Evolutionary conservation across 2,113 vertebrate species (phyloP).

Genomic region (Callionymus lyra): DNA sequence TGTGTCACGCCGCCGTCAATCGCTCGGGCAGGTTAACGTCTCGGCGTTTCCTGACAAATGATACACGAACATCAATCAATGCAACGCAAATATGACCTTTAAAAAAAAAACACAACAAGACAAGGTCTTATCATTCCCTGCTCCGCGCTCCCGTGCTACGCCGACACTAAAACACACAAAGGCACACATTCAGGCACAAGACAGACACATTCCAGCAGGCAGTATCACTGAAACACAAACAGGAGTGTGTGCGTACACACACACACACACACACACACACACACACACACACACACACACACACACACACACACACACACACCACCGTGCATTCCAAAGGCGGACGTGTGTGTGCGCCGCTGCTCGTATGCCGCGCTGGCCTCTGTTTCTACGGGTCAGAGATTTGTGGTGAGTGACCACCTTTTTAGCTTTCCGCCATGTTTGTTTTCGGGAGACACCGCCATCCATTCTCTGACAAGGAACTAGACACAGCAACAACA

Average conservation of each 20-base stretch:
- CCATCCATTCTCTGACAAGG: conserved; percentile 66
- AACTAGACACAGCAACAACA: conserved; percentile 61
- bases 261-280: too few species aligned
- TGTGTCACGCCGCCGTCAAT: conserved; percentile 41
- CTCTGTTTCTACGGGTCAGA: conserved; percentile 56
- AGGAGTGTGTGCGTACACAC: conserved; percentile 51
- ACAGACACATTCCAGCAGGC: conserved; percentile 55
- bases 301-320: too few species aligned
- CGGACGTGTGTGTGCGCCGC: conserved; percentile 21
- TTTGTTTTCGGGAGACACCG: conserved; percentile 64
- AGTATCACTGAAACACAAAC: conserved; percentile 61
- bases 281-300: too few species aligned
- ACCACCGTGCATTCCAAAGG: conserved; percentile 51
- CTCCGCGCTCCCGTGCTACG: conserved; percentile 18
- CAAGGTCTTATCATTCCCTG: conserved; percentile 30
- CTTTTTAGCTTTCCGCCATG: conserved; percentile 59
- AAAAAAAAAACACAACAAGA: neutral
- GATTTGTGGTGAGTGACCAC: conserved; percentile 59
- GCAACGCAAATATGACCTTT: conserved; percentile 13
- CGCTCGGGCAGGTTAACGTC: conserved; percentile 12
- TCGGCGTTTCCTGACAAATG: conserved; percentile 27
- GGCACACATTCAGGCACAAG: conserved; percentile 53
- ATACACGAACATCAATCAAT: conserved; percentile 18
- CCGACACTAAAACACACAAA: conserved; percentile 44
- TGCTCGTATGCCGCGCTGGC: conserved; percentile 53